Conservation (phyloP, 2,888 invertebrate species). For the Polydrusus pterygomalis region DNA sequence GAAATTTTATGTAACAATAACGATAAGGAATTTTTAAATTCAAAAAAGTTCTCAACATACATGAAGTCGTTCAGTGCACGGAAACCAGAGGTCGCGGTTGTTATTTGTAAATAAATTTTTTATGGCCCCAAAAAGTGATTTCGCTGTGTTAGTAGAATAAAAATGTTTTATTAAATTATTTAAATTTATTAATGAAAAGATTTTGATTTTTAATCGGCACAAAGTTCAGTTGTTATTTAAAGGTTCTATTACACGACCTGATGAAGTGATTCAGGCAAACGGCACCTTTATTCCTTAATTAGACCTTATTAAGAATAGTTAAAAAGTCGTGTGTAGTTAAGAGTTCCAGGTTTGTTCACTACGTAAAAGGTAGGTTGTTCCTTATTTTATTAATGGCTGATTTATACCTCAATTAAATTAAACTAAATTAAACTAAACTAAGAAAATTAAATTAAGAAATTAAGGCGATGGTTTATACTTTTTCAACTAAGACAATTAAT, state of each 20-base stretch:
- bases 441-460: too few species aligned
- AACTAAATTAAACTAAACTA: too few species aligned
- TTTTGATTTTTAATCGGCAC: constrained; percentile 21
- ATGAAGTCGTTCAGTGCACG: constrained; percentile 46
- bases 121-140: constrained; percentile 35
- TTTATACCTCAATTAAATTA: too few species aligned
- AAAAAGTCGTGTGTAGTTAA: constrained; percentile 28
- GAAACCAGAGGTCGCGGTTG: constrained; percentile 50
- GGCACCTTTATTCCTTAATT: constrained; percentile 53
- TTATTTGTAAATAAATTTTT: constrained; percentile 55
- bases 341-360: constrained; percentile 27
- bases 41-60: constrained; percentile 2
- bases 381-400: constrained; percentile 8
- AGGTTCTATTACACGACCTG: constrained; percentile 36
- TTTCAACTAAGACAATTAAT: too few species aligned
- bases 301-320: constrained; percentile 52
- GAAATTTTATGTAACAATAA: constrained; percentile 13
- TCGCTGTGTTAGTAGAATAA: constrained; percentile 45
- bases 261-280: constrained; percentile 56
- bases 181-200: constrained; percentile 29
- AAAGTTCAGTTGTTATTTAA: constrained; percentile 31
- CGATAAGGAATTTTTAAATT: constrained; percentile 8
- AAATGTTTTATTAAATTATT: constrained; percentile 35
- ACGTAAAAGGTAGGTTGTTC: constrained; percentile 26
- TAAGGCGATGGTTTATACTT: too few species aligned